phyloP scores from a whole-genome alignment of 2,888 invertebrate genomes.

The Argyresthia albistria region DNA sequence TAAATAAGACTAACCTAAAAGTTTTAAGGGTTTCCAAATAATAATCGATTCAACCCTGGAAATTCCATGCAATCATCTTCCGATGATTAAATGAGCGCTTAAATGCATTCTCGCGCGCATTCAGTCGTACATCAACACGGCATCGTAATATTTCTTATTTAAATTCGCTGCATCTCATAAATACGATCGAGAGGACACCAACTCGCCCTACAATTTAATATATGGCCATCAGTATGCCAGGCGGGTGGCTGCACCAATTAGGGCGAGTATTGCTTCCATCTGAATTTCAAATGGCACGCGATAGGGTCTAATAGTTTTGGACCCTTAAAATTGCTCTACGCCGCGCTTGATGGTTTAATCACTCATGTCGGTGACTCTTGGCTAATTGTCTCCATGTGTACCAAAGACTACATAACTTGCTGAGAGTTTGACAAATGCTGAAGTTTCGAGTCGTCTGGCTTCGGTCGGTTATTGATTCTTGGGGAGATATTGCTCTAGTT shows the following conservation, averaged over 20 bases:
- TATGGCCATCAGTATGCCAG: slow-evolving; percentile 35
- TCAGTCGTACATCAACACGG: neutral
- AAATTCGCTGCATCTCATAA: neutral
- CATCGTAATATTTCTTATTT: neutral
- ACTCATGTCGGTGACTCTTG: slow-evolving; percentile 1
- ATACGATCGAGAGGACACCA: neutral
- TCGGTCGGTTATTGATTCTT: no score
- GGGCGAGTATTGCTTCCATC: slow-evolving; percentile 38
- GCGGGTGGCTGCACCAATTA: slow-evolving; percentile 48
- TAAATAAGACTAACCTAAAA: no score
- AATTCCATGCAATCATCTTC: neutral
- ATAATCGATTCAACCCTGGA: no score
- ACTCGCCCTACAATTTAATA: slow-evolving; percentile 6
- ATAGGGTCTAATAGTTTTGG: slow-evolving; percentile 16
- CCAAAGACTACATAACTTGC: neutral
- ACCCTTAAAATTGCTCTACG: slow-evolving; percentile 5
- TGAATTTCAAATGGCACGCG: slow-evolving; percentile 37
- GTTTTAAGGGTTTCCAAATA: no score
- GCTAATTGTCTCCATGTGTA: neutral
- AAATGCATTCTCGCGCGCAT: neutral
- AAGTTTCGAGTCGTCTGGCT: neutral
- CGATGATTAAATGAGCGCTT: neutral
- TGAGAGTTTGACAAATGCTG: neutral
- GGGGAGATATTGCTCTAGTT: no score
- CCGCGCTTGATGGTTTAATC: slow-evolving; percentile 13